Percentiles rank a stretch among this genome's conserved stretches.
Evolutionary conservation across 2,797 vertebrate species (phyloP).

Genomic region (Merluccius polli): DNA sequence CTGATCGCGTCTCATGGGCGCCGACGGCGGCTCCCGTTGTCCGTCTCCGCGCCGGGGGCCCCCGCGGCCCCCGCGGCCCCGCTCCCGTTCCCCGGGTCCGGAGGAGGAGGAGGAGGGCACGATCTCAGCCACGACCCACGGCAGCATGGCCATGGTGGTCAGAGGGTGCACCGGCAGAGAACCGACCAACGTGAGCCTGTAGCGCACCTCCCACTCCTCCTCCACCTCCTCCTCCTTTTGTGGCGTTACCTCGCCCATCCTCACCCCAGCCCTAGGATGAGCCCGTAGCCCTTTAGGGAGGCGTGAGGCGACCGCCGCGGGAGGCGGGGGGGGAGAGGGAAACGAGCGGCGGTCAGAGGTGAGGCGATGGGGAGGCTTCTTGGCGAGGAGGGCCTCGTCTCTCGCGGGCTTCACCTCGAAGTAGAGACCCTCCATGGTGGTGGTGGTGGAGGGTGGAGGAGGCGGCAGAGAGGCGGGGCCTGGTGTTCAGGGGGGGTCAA

Average conservation of each 20-base stretch:
- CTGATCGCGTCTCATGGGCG: slow-evolving; percentile 28
- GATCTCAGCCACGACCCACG: slow-evolving; percentile 93
- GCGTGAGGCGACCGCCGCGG: slow-evolving; percentile 15
- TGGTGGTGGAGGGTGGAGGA: slow-evolving; percentile 35
- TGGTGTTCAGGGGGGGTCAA: background rate
- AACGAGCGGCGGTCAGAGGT: slow-evolving; percentile 42
- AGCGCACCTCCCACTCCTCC: slow-evolving; percentile 68
- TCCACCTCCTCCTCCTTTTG: slow-evolving; percentile 58
- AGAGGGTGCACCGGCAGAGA: slow-evolving; percentile 81
- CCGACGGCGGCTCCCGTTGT: slow-evolving; percentile 19
- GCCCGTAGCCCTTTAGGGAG: slow-evolving; percentile 14
- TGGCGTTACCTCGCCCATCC: slow-evolving; percentile 41
- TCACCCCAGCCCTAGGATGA: background rate
- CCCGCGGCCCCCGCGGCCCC: background rate
- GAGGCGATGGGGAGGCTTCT: slow-evolving; percentile 18
- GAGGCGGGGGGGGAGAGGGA: slow-evolving; percentile 38
- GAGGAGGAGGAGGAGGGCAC: too few species aligned
- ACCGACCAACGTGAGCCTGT: slow-evolving; percentile 81
- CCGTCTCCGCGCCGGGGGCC: slow-evolving; percentile 21
- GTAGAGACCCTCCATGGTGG: slow-evolving; percentile 71
- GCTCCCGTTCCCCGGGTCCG: slow-evolving; percentile 27
- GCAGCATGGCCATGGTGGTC: slow-evolving; percentile 93
- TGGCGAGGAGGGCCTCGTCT: slow-evolving; percentile 29
- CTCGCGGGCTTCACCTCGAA: slow-evolving; percentile 71
- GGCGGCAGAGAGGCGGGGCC: slow-evolving; percentile 12